A percentile compares a stretch with the other conserved stretches of the same genome.
Evolutionary conservation across 2,113 vertebrate species (phyloP).

Genomic region (Coracopsis vasa): DNA sequence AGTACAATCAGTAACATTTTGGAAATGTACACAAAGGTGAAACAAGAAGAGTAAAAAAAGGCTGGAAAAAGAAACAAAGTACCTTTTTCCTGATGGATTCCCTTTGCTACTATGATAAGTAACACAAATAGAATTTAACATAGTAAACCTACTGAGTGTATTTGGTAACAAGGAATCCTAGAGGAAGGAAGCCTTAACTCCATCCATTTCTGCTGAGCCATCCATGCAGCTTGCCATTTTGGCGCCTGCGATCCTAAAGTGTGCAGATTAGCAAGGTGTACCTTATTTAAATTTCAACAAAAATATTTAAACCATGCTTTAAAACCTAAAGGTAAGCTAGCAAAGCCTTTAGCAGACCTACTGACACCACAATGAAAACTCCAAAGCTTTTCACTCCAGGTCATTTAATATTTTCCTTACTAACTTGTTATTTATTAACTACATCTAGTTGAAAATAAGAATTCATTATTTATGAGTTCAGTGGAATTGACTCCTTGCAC

Average conservation of each 20-base stretch:
- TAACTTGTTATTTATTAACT: neutral
- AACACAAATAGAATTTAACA: neutral
- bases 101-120: neutral
- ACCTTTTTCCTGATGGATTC: neutral
- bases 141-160: too few relatives aligned
- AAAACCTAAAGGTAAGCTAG: neutral
- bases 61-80: neutral
- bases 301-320: neutral
- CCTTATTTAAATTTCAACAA: neutral
- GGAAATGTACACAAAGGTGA: neutral
- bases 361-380: neutral
- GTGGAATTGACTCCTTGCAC: neutral
- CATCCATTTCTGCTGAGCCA: neutral
- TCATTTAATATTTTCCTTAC: neutral
- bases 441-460: neutral
- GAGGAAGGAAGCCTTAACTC: neutral
- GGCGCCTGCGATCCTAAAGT: neutral
- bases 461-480: neutral
- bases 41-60: neutral
- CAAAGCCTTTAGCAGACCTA: neutral
- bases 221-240: neutral
- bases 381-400: neutral
- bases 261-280: neutral
- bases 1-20: neutral
- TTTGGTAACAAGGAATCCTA: neutral